Percentiles rank a stretch among this genome's conserved stretches.
Evolutionary conservation across 2,888 invertebrate species (phyloP).

Genomic region (Polymixis flavicincta): DNA sequence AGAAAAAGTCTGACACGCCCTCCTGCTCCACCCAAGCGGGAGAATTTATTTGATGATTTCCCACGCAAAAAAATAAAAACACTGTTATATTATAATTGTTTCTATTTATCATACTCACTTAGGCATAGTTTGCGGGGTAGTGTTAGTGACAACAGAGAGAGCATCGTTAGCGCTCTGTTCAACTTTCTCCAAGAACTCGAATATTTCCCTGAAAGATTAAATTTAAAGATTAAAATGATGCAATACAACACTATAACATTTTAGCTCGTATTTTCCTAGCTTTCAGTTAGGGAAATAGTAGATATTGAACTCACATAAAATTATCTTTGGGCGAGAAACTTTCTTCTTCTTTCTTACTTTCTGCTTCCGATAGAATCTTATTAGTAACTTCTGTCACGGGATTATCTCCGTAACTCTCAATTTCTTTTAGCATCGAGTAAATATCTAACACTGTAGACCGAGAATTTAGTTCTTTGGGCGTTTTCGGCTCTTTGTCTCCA

Average conservation of each 20-base stretch:
- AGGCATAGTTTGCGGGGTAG: constrained; percentile 83
- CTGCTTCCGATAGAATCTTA: constrained; percentile 66
- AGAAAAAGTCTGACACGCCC: too few relatives aligned
- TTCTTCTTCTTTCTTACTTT: constrained; percentile 74
- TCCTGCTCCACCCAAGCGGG: too few relatives aligned
- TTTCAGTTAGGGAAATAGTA: background rate
- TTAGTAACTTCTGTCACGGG: constrained; percentile 77
- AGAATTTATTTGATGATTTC: too few relatives aligned
- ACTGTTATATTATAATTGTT: background rate
- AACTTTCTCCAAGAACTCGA: constrained; percentile 92
- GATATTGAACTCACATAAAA: constrained; percentile 81
- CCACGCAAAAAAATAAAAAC: too few relatives aligned
- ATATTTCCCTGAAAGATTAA: constrained; percentile 89
- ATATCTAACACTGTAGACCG: constrained; percentile 87
- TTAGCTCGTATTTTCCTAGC: too few relatives aligned
- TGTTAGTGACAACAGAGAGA: constrained; percentile 83
- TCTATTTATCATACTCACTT: constrained; percentile 76
- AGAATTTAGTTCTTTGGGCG: constrained; percentile 76
- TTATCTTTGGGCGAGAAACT: constrained; percentile 82
- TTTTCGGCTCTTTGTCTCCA: constrained; percentile 66
- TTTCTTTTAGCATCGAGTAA: constrained; percentile 89
- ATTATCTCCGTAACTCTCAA: constrained; percentile 86
- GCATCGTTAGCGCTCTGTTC: constrained; percentile 90
- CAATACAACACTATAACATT: too few relatives aligned
- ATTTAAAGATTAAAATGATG: background rate